phyloP scores from a whole-genome alignment of 2,888 invertebrate genomes.

The Alentia gelatinosa region DNA sequence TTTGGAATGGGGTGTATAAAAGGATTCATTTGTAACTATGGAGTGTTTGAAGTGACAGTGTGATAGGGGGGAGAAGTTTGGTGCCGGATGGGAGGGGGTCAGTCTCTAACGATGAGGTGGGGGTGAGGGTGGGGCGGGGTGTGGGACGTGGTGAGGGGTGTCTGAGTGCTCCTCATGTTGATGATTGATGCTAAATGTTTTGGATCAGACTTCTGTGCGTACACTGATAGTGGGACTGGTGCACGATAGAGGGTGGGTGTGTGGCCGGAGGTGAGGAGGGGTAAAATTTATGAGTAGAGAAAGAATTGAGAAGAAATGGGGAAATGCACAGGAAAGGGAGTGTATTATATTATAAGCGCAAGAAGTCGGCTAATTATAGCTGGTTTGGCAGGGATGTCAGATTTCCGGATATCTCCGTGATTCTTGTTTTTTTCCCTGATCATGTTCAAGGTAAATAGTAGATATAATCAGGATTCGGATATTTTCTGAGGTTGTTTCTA shows the following conservation, averaged over 20 bases:
- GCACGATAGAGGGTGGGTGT: neutral
- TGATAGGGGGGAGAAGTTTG: neutral
- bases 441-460: no score
- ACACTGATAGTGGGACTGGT: neutral
- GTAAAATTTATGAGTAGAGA: neutral
- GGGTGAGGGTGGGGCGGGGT: neutral
- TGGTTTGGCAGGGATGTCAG: neutral
- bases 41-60: no score
- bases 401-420: no score
- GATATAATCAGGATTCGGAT: no score
- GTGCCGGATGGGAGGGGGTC: neutral
- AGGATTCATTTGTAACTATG: no score
- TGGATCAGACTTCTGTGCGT: neutral
- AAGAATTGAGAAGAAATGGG: neutral
- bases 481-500: no score
- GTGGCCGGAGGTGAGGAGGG: neutral
- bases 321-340: neutral
- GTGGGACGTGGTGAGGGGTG: neutral
- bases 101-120: neutral
- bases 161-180: neutral
- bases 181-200: constrained; percentile 23
- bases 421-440: no score
- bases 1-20: no score
- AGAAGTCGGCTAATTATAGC: neutral
- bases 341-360: no score